Percentiles rank a stretch among this genome's conserved stretches.
Conservation (phyloP, 2,888 invertebrate genomes). For the Drosophila ustulata region DNA sequence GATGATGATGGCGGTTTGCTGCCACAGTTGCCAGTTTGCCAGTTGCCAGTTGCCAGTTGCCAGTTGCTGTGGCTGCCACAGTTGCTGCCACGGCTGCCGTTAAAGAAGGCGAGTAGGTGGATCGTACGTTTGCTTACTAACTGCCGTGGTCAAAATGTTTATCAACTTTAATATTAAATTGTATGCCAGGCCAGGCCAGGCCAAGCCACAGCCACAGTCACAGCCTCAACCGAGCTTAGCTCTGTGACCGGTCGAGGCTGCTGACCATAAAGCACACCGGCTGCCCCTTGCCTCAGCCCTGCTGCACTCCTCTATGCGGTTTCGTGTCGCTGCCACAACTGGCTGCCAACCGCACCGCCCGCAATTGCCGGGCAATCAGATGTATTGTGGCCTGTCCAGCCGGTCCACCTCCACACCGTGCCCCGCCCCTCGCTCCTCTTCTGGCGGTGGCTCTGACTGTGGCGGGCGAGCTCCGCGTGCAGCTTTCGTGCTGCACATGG, state of each 20-base stretch:
- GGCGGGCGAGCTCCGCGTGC: constrained; percentile 65
- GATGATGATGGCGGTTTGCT: constrained; percentile 64
- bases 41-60: constrained; percentile 64
- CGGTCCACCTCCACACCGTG: constrained; percentile 28
- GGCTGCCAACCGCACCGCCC: constrained; percentile 66
- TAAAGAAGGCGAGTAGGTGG: constrained; percentile 84
- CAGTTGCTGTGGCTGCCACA: constrained; percentile 58
- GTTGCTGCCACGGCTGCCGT: constrained; percentile 74
- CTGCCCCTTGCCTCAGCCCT: background rate
- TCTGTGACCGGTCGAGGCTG: constrained; percentile 54
- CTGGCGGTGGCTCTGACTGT: constrained; percentile 2
- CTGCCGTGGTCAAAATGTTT: constrained; percentile 84
- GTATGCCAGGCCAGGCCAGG: constrained; percentile 59
- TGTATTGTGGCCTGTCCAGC: constrained; percentile 65
- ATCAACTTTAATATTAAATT: constrained; percentile 84
- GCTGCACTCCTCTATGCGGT: background rate
- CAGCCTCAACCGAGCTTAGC: constrained; percentile 3
- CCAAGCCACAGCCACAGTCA: background rate
- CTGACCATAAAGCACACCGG: constrained; percentile 64
- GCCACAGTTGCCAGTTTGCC: constrained; percentile 55
- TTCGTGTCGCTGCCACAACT: constrained; percentile 15
- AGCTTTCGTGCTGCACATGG: constrained; percentile 79
- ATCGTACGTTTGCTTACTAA: constrained; percentile 85
- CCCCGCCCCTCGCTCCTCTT: constrained; percentile 26
- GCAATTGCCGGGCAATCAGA: constrained; percentile 71